These are phyloP conservation scores for Drosophila antonietae DNA, from an alignment of 2,888 invertebrate species.

Conservation along the genomic window DNA sequence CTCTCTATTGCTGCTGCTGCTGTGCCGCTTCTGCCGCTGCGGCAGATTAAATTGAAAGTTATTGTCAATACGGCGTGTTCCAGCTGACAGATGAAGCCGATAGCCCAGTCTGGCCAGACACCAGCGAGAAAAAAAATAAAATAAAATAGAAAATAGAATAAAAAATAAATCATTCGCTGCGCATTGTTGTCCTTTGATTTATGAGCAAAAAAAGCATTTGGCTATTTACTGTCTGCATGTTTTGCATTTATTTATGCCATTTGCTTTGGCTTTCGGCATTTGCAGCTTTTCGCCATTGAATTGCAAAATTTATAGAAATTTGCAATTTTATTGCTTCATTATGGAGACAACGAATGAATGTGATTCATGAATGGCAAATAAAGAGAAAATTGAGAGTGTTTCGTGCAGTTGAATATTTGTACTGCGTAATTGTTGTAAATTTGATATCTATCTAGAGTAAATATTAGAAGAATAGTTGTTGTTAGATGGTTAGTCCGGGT, in stretches of 20 bases:
- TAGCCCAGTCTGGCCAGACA: constrained; percentile 6
- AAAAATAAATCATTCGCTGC: constrained; percentile 47
- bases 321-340: constrained; percentile 43
- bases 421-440: not conserved
- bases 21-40: constrained; percentile 13
- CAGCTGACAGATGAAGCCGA: constrained; percentile 35
- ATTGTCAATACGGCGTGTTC: constrained; percentile 51
- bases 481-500: not conserved
- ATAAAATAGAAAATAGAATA: not conserved
- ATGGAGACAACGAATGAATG: not conserved
- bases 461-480: not conserved
- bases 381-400: constrained; percentile 1
- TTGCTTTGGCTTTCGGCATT: constrained; percentile 36
- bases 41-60: constrained; percentile 56
- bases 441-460: not conserved
- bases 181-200: constrained; percentile 40
- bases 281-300: constrained; percentile 12
- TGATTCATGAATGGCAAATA: constrained; percentile 11
- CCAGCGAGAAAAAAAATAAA: too few species aligned
- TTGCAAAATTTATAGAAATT: constrained; percentile 32
- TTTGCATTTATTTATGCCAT: constrained; percentile 18
- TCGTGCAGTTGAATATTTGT: not conserved
- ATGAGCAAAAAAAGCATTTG: constrained; percentile 42
- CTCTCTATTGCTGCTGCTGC: not conserved
- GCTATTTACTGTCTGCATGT: constrained; percentile 39